Evolutionary conservation across 2,113 vertebrate species (phyloP), one percentile per base, ranked within the genome.

Genomic region (Donacobius atricapilla): DNA sequence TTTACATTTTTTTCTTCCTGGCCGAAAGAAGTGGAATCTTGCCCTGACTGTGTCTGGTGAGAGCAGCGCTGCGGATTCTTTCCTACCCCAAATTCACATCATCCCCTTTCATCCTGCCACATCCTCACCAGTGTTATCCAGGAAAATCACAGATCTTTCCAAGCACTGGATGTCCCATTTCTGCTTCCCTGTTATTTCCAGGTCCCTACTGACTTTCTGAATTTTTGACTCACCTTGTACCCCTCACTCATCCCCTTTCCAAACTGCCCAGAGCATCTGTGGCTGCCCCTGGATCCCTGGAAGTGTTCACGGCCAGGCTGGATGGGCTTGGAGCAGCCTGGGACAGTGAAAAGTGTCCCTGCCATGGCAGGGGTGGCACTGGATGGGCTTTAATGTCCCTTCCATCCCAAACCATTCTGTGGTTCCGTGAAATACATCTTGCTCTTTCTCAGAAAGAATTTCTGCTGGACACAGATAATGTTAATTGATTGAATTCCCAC

Each of bases 301-400:
- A 0, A 22, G 2, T 75, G 39, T 0, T 45, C 78, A 8, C 45
- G 23, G 37, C 33, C 33, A 53, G 51, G 28, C 0, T 82, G 76
- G 35, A 7, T 0, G 15, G 22, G 17, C 10, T 78, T 13, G 60
- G 60, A 68, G 61, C 45, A 60, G 0, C 23, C 28, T 82, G 78
- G 69, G 33, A 22, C 0, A 5, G 4, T 21, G n/a, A 45, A 0
- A 40, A 9, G 3, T 82, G 69, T n/a, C 39, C 51, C 28, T 66
- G 37, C 12, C 72, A 10, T n/a, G 77, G 15, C 18, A 8, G 18
- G 31, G 7, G 8, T 53, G 57, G 6, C 3, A 17, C 33, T 66
- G 60, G 23, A 0, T 24, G 45, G 2, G 0, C 4, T 39, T 39
- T 13, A 3, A 35, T 8, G 30, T 69, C n/a, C 6, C 4, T 89